Evolutionary conservation across 2,113 vertebrate species (phyloP).

Genomic region (Clupea harengus): DNA sequence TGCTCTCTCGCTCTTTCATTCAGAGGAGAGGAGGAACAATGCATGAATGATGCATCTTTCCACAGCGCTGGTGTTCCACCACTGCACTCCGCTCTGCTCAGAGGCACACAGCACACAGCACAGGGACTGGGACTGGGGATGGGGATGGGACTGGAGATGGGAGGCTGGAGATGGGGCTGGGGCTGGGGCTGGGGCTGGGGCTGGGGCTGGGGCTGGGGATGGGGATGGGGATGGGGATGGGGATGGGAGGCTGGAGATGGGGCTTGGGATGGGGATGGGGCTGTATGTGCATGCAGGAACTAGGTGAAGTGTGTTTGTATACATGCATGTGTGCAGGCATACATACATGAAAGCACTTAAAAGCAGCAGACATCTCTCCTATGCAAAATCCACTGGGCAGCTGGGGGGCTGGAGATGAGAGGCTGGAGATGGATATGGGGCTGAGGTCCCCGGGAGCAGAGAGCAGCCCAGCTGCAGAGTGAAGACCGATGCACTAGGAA

Average conservation of each 20-base stretch:
- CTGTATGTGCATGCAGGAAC: not conserved
- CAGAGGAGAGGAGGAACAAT: not conserved
- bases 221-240: no score
- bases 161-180: not conserved
- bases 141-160: not conserved
- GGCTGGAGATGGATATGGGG: not conserved
- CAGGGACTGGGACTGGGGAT: no score
- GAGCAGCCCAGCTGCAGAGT: not conserved
- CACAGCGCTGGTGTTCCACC: not conserved
- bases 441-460: no score
- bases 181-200: not conserved
- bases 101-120: no score
- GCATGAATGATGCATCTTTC: constrained; percentile 1
- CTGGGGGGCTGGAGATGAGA: not conserved
- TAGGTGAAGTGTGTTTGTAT: not conserved
- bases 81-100: not conserved
- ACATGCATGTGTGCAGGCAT: no score
- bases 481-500: no score
- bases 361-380: not conserved
- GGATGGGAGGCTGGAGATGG: not conserved
- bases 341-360: not conserved
- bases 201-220: not conserved
- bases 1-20: not conserved
- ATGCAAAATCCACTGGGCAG: not conserved
- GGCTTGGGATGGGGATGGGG: no score